These are phyloP conservation scores for Listrodromus nycthemerus DNA, from an alignment of 2,888 invertebrate species.

Conservation along the genomic window DNA sequence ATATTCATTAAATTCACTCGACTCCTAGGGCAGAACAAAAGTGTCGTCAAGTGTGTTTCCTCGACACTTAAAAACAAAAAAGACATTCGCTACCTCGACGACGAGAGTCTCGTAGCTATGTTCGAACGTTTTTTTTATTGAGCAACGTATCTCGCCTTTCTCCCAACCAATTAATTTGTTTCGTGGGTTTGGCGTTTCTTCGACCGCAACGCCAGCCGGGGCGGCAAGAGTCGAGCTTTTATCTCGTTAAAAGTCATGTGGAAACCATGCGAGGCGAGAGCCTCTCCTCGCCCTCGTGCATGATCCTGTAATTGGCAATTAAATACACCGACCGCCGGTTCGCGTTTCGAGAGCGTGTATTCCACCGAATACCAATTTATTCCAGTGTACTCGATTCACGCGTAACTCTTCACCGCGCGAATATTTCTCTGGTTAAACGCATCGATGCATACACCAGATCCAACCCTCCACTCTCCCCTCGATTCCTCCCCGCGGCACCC, in stretches of 20 bases:
- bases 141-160: neutral
- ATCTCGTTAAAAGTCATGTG: conserved; percentile 59
- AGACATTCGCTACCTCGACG: neutral
- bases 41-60: too few species aligned
- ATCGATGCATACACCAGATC: neutral
- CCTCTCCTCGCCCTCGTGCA: conserved; percentile 21
- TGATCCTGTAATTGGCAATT: conserved; percentile 62
- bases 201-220: conserved; percentile 41
- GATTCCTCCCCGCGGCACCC: too few species aligned
- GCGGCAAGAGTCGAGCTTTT: conserved; percentile 23
- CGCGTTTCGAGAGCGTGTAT: conserved; percentile 38
- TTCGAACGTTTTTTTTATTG: neutral
- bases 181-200: conserved; percentile 47
- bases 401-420: conserved; percentile 22
- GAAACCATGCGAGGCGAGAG: conserved; percentile 18
- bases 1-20: too few species aligned
- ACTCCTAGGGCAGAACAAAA: too few species aligned
- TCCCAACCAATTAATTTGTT: conserved; percentile 54
- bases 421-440: conserved; percentile 40
- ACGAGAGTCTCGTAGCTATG: neutral
- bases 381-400: conserved; percentile 31
- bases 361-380: conserved; percentile 56
- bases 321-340: conserved; percentile 60
- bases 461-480: too few species aligned
- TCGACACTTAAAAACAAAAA: neutral